A percentile compares a stretch with the other conserved stretches of the same genome.
Evolutionary conservation across 2,888 invertebrate genomes (phyloP).

Genomic region (Eucera pruinosa): DNA sequence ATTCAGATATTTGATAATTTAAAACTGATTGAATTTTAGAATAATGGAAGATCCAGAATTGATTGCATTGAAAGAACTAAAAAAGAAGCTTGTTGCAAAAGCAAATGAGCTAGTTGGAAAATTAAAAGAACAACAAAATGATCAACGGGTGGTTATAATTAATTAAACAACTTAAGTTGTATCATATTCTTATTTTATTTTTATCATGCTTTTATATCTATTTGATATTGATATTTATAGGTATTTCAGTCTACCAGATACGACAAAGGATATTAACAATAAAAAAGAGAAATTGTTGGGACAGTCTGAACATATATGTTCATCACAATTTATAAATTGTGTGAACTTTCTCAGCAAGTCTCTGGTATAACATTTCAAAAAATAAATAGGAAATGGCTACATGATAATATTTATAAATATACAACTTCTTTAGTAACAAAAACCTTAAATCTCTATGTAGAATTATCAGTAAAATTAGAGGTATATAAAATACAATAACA

Average conservation of each 20-base stretch:
- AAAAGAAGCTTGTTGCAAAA: constrained; percentile 51
- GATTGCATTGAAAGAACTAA: constrained; percentile 42
- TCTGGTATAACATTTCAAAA: constrained; percentile 68
- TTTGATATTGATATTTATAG: background rate
- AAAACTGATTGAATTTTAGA: background rate
- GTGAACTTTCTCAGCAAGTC: constrained; percentile 50
- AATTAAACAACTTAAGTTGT: constrained; percentile 22
- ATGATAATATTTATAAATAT: constrained; percentile 65
- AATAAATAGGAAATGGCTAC: constrained; percentile 68
- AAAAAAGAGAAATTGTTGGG: background rate
- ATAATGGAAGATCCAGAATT: constrained; percentile 54
- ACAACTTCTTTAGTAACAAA: constrained; percentile 60
- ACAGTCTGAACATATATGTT: constrained; percentile 2
- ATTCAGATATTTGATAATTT: background rate
- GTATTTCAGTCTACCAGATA: constrained; percentile 8
- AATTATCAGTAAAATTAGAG: constrained; percentile 65
- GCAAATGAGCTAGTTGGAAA: constrained; percentile 45
- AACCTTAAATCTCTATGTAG: constrained; percentile 55
- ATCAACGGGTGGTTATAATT: constrained; percentile 17
- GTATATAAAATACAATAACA: constrained; percentile 50
- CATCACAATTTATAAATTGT: constrained; percentile 29
- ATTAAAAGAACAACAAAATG: constrained; percentile 44
- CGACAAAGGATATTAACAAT: background rate
- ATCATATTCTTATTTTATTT: constrained; percentile 6
- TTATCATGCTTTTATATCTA: background rate